Percentiles rank a stretch among this genome's conserved stretches.
Evolutionary conservation across 1,140 invertebrate genomes (phyloP).

Genomic region (Brachionus plicatilis): DNA sequence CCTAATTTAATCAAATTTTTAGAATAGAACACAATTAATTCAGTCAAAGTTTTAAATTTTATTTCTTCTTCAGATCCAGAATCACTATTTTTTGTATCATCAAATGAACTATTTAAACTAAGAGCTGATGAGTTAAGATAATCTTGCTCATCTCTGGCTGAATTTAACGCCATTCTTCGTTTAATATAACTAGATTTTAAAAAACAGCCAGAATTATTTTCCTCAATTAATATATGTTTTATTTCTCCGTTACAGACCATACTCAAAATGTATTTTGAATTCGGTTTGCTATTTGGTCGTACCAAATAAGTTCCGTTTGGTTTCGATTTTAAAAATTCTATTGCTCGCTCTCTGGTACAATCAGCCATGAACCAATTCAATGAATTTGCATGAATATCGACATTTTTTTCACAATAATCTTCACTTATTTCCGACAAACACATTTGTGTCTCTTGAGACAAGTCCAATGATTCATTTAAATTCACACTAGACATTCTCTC

Average conservation of each 20-base stretch:
- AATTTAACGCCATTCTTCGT: neutral
- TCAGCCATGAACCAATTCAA: constrained; percentile 14
- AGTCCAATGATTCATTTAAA: neutral
- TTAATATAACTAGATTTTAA: constrained; percentile 23
- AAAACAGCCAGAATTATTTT: constrained; percentile 28
- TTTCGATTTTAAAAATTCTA: neutral
- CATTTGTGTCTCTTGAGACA: neutral
- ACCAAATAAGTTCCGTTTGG: constrained; percentile 23
- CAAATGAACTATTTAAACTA: constrained; percentile 8
- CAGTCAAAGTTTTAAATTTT: neutral
- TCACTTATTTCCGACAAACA: neutral
- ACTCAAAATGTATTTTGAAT: constrained; percentile 32
- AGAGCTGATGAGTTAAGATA: neutral
- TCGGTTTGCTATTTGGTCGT: neutral
- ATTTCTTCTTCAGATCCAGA: neutral
- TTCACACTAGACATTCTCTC: neutral
- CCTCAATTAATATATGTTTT: constrained; percentile 29
- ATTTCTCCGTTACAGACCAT: neutral
- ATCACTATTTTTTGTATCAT: neutral
- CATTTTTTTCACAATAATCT: neutral
- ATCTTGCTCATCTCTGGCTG: neutral
- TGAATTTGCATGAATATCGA: neutral
- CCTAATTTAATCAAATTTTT: constrained; percentile 5
- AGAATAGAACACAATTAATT: constrained; percentile 16
- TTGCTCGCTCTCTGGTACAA: neutral